Evolutionary conservation across 1,140 invertebrate genomes (phyloP).

Genomic region (honey bee (Apis mellifera)): Amel_HAv3.1 CM009946.2:3683501-3684000

Average conservation of each 20-base stretch:
- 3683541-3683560: background rate
- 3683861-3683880: slow-evolving; percentile 69
- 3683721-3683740: background rate
- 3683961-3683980: slow-evolving; percentile 46
- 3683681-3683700: background rate
- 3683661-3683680: background rate
- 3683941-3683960: slow-evolving; percentile 60
- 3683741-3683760: background rate
- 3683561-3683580: background rate
- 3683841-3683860: slow-evolving; percentile 55
- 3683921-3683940: slow-evolving; percentile 57
- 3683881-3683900: slow-evolving; percentile 61
- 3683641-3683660: background rate
- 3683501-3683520: background rate
- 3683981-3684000: slow-evolving; percentile 36
- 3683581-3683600: background rate
- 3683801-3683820: slow-evolving; percentile 78
- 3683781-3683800: slow-evolving; percentile 73
- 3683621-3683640: too few species aligned
- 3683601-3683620: background rate
- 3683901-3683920: slow-evolving; percentile 59
- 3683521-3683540: background rate
- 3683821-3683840: slow-evolving; percentile 61
- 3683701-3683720: background rate
- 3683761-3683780: slow-evolving; percentile 70